phyloP scores from a whole-genome alignment of 2,113 vertebrate genomes.

The Daphoenositta chrysoptera region DNA sequence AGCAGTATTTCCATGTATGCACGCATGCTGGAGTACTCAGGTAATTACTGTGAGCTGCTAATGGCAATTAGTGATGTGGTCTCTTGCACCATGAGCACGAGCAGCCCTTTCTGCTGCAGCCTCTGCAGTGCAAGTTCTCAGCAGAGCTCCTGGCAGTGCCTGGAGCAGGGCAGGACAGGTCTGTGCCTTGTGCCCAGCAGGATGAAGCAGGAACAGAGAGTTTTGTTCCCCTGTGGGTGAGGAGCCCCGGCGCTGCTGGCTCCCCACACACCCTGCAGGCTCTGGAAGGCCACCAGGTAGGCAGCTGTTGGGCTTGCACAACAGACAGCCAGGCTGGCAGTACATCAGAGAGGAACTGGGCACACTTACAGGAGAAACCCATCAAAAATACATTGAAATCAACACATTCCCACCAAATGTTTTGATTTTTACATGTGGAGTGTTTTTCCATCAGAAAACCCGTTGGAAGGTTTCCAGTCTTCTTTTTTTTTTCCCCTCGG shows the following conservation, averaged over 20 bases:
- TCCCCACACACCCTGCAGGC: background rate
- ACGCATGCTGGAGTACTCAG: background rate
- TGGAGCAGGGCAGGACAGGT: background rate
- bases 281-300: slow-evolving; percentile 39
- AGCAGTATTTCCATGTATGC: background rate
- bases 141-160: background rate
- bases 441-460: slow-evolving; percentile 26
- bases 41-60: background rate
- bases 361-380: background rate
- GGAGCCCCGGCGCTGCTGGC: background rate
- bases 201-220: background rate
- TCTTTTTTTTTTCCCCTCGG: background rate
- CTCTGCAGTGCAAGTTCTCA: background rate
- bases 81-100: background rate
- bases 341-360: background rate
- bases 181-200: background rate
- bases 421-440: slow-evolving; percentile 19
- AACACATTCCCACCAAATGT: background rate
- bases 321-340: background rate
- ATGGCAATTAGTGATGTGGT: background rate
- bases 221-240: background rate
- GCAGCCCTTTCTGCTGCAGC: background rate
- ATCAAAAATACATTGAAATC: slow-evolving; percentile 5
- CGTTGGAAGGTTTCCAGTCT: background rate
- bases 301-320: background rate